Evolutionary conservation across 2,113 vertebrate genomes (phyloP).

Genomic region (Neoarius graeffei): DNA sequence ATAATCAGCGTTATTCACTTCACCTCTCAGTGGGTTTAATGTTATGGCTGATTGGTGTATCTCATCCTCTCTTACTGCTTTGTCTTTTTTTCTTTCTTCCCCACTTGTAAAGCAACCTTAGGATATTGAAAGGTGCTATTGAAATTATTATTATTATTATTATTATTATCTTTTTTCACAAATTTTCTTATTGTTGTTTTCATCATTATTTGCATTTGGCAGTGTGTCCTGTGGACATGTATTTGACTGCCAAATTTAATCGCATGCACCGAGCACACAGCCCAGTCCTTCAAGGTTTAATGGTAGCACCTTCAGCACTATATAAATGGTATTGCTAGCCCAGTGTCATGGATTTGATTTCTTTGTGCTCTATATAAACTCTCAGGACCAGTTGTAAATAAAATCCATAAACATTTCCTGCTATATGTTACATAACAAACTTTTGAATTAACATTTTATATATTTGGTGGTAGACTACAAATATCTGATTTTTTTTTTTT

Average conservation of each 20-base stretch:
- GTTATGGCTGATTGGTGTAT: too few relatives aligned
- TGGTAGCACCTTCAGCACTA: too few relatives aligned
- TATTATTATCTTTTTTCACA: too few relatives aligned
- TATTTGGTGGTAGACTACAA: neutral
- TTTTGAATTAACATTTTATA: neutral
- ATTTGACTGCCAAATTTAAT: neutral
- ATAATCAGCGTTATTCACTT: too few relatives aligned
- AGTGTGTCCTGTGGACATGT: neutral
- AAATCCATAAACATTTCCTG: neutral
- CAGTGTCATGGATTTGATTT: too few relatives aligned
- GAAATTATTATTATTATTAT: too few relatives aligned
- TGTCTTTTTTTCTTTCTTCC: neutral
- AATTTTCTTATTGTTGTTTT: too few relatives aligned
- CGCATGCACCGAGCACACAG: neutral
- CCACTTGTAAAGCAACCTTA: too few relatives aligned
- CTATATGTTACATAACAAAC: neutral
- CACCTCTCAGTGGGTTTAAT: too few relatives aligned
- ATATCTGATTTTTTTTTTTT: neutral
- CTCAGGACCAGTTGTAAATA: neutral
- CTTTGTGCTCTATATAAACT: neutral
- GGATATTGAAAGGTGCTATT: too few relatives aligned
- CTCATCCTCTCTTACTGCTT: too few relatives aligned
- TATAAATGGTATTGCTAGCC: neutral
- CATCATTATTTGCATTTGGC: neutral
- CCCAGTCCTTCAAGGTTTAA: neutral